phyloP scores from a whole-genome alignment of 2,888 invertebrate species.

The Synanthedon andrenaeformis region DNA sequence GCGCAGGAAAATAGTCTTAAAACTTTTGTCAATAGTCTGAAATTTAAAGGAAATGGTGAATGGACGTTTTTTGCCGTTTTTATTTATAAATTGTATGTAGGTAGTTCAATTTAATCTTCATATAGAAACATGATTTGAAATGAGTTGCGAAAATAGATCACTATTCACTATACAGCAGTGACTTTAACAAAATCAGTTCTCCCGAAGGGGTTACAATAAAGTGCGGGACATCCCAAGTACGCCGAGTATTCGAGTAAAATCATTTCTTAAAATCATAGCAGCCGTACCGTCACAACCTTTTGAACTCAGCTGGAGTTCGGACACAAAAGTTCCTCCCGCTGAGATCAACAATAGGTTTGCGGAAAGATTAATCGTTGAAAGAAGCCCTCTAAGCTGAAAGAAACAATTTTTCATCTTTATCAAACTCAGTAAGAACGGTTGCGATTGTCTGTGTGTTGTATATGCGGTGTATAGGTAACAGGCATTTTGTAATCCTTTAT shows the following conservation, averaged over 20 bases:
- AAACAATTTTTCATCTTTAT: constrained; percentile 68
- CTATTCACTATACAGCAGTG: not conserved
- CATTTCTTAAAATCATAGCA: constrained; percentile 39
- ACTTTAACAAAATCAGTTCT: not conserved
- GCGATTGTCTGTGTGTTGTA: constrained; percentile 18
- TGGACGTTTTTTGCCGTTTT: no score
- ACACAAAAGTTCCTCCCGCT: constrained; percentile 54
- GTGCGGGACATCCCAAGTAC: not conserved
- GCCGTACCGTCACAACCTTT: constrained; percentile 45
- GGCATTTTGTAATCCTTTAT: not conserved
- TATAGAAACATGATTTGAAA: no score
- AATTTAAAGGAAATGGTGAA: no score
- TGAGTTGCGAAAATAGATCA: not conserved
- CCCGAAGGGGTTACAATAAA: not conserved
- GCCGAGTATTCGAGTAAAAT: not conserved
- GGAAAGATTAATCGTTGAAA: constrained; percentile 64
- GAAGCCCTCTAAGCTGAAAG: constrained; percentile 48
- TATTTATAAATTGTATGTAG: no score
- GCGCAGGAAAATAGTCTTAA: no score
- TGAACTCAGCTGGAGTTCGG: constrained; percentile 49
- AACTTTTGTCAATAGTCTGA: no score
- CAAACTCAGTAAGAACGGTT: constrained; percentile 41
- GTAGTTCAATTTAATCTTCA: no score
- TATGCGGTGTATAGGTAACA: not conserved
- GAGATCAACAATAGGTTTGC: constrained; percentile 59